phyloP scores from a whole-genome alignment of 2,888 invertebrate genomes.

The Cataglyphis cursor region DNA sequence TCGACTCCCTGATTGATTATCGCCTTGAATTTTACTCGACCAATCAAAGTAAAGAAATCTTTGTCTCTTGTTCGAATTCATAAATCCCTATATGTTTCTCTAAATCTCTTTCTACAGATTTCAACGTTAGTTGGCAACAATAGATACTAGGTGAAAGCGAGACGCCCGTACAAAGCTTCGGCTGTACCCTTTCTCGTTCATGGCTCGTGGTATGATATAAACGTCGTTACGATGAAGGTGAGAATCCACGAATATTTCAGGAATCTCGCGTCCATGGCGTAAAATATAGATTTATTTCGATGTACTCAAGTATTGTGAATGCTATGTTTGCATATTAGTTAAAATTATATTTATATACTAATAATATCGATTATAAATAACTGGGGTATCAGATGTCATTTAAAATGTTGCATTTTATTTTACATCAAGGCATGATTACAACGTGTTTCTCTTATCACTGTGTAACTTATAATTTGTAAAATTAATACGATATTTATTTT shows the following conservation, averaged over 20 bases:
- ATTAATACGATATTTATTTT: neutral
- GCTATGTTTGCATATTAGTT: slow-evolving; percentile 28
- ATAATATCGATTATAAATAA: neutral
- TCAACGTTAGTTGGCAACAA: neutral
- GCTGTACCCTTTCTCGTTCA: slow-evolving; percentile 75
- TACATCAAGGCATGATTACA: neutral
- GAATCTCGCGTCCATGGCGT: slow-evolving; percentile 53
- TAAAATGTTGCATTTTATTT: neutral
- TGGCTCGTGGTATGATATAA: slow-evolving; percentile 74
- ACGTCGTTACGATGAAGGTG: slow-evolving; percentile 78
- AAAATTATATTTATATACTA: slow-evolving; percentile 3
- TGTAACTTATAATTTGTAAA: neutral
- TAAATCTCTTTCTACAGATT: neutral
- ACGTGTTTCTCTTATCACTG: neutral
- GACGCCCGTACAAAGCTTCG: neutral
- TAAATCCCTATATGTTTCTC: no score
- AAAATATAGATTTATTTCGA: neutral
- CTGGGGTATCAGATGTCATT: neutral
- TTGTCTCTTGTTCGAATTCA: neutral
- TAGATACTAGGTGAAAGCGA: neutral
- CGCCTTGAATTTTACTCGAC: neutral
- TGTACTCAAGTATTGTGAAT: neutral
- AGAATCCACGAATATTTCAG: slow-evolving; percentile 69
- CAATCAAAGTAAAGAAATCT: neutral
- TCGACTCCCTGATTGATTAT: neutral